phyloP scores from a whole-genome alignment of 1,140 invertebrate species.

The Drosophila sturtevanti region DNA sequence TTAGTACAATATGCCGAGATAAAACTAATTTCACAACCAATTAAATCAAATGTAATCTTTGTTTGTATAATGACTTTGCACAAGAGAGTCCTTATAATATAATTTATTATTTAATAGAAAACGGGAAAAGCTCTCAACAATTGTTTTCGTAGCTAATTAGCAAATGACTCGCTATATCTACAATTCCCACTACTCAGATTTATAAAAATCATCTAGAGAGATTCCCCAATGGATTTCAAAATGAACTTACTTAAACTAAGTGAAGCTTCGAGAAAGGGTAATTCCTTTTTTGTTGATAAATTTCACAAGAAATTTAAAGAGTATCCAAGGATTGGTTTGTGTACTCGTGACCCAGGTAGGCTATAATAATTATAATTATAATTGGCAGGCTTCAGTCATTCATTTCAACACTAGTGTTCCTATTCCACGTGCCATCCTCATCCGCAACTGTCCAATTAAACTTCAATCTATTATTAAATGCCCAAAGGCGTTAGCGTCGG shows the following conservation, averaged over 20 bases:
- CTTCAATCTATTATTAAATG: constrained; percentile 61
- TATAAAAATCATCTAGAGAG: not conserved
- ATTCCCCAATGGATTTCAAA: not conserved
- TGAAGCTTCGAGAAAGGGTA: not conserved
- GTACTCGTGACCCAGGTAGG: constrained; percentile 1
- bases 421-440: not conserved
- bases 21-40: not conserved
- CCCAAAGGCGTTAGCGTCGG: constrained; percentile 21
- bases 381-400: constrained; percentile 30
- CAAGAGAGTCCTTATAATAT: not conserved
- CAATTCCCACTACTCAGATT: not conserved
- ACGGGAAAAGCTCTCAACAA: not conserved
- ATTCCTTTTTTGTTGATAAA: not conserved
- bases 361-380: constrained; percentile 49
- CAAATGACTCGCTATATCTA: not conserved
- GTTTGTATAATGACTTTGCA: not conserved
- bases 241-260: not conserved
- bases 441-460: constrained; percentile 45
- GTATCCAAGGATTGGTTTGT: not conserved
- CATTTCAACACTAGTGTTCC: not conserved
- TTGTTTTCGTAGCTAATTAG: not conserved
- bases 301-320: not conserved
- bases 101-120: not conserved
- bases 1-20: not conserved
- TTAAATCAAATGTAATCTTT: not conserved